Conservation (phyloP, 1,140 invertebrate genomes). For the Drosophila oshimai region DNA sequence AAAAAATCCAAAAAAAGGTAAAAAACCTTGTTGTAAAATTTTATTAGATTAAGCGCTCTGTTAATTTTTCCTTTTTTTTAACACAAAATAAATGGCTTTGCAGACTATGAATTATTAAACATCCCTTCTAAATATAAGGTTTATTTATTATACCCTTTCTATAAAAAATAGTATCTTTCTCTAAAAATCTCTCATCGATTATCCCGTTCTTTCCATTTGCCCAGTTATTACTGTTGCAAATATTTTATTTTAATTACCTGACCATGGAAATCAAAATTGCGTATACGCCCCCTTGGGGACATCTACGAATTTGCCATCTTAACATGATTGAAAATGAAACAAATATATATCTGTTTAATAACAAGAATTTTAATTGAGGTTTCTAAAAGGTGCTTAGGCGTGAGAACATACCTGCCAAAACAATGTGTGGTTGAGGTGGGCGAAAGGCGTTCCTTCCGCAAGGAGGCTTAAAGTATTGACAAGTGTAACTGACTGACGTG, state of each 20-base stretch:
- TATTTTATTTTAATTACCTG: slow-evolving; percentile 7
- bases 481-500: slow-evolving; percentile 28
- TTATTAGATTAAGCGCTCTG: no score
- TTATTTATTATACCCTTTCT: no score
- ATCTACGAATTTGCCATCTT: slow-evolving; percentile 1
- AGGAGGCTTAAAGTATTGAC: slow-evolving; percentile 22
- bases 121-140: no score
- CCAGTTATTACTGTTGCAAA: background rate
- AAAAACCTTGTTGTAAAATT: no score
- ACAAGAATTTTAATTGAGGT: slow-evolving; percentile 57
- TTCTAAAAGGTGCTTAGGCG: slow-evolving; percentile 5
- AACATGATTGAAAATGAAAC: slow-evolving; percentile 34
- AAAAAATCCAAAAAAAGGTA: no score
- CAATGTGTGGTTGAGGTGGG: slow-evolving; percentile 34
- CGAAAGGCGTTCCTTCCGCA: background rate
- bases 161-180: background rate
- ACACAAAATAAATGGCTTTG: no score
- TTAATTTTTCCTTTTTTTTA: no score
- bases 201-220: background rate
- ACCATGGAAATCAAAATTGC: slow-evolving; percentile 1
- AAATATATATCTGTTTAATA: slow-evolving; percentile 72
- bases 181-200: background rate
- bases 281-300: slow-evolving; percentile 13
- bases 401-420: slow-evolving; percentile 40
- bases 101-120: no score